These are phyloP conservation scores for Sebastes vulpes DNA, from an alignment of 2,797 vertebrate genomes.

Conservation along the genomic window DNA sequence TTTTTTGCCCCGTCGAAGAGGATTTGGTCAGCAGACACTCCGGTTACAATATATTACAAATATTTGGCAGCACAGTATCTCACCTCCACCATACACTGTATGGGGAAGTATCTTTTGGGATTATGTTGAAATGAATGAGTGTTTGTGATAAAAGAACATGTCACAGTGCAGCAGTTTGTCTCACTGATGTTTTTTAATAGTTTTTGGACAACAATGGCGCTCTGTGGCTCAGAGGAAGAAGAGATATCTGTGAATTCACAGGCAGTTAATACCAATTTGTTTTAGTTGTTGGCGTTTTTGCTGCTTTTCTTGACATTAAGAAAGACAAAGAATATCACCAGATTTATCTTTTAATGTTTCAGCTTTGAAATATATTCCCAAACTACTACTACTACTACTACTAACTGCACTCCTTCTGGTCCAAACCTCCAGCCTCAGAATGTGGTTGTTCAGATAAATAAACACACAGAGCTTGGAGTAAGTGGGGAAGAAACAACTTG, in stretches of 20 bases:
- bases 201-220: not conserved
- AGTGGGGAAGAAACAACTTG: not conserved
- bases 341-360: too few species aligned
- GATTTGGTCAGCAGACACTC: not conserved
- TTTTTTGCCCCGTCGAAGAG: not conserved
- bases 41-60: not conserved
- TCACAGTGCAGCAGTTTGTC: not conserved
- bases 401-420: not conserved
- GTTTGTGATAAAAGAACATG: not conserved
- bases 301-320: not conserved
- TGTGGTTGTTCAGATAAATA: not conserved
- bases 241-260: not conserved
- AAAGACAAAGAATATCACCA: not conserved
- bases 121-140: not conserved
- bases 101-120: not conserved
- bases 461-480: not conserved
- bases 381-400: too few species aligned
- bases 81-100: not conserved
- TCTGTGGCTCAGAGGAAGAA: not conserved
- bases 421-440: not conserved
- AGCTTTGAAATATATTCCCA: too few species aligned
- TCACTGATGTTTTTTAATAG: not conserved
- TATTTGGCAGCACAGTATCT: not conserved
- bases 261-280: not conserved
- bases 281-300: not conserved